phyloP scores from a whole-genome alignment of 2,113 vertebrate species.

The Gavialis gangeticus region DNA sequence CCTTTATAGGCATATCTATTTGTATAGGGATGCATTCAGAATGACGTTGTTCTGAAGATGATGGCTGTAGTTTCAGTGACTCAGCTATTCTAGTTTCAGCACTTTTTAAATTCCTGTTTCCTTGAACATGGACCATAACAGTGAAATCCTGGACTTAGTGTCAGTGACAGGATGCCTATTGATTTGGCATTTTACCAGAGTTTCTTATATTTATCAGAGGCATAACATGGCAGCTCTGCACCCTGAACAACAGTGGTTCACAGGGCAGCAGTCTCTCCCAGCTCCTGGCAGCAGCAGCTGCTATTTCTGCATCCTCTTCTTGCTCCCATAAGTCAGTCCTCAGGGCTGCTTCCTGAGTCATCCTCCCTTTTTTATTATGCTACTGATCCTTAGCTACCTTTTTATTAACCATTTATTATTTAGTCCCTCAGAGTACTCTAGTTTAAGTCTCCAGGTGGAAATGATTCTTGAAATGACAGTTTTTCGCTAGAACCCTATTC shows the following conservation, averaged over 20 bases:
- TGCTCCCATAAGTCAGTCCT: not conserved
- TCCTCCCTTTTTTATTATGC: not conserved
- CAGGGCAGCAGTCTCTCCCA: no score
- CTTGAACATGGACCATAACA: not conserved
- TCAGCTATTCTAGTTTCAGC: not conserved
- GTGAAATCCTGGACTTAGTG: no score
- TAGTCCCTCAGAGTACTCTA: not conserved
- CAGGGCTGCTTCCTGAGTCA: not conserved
- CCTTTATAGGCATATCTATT: not conserved
- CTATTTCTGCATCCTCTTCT: no score
- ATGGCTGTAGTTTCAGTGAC: not conserved
- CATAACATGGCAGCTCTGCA: no score
- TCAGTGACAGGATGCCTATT: no score
- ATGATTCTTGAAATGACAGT: slow-evolving; percentile 2
- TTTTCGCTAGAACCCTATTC: slow-evolving; percentile 21
- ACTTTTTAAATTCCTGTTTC: no score
- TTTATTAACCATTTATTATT: slow-evolving; percentile 18
- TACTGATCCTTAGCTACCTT: not conserved
- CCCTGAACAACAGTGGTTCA: no score
- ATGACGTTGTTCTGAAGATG: not conserved
- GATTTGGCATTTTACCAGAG: no score
- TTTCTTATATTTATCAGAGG: no score
- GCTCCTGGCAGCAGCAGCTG: no score
- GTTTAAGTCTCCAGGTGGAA: not conserved
- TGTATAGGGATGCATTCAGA: slow-evolving; percentile 12